Evolutionary conservation across 2,113 vertebrate genomes (phyloP).

Genomic region (Illadopsis cleaveri): DNA sequence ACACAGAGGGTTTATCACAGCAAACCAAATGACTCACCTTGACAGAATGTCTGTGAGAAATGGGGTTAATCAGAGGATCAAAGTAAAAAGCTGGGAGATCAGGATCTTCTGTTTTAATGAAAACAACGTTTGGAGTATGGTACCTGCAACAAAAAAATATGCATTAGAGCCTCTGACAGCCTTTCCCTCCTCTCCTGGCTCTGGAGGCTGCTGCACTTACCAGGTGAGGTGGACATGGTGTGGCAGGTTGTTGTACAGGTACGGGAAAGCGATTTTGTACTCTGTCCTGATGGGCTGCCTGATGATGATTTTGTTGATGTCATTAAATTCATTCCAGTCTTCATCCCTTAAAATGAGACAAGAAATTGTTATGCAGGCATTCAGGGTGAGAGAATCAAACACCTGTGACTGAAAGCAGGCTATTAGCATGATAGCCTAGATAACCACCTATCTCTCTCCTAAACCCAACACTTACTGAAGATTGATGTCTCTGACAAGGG

Average conservation of each 20-base stretch:
- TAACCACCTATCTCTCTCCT: background rate
- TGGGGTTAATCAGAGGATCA: conserved; percentile 97
- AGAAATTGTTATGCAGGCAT: background rate
- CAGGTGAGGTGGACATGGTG: conserved; percentile 99
- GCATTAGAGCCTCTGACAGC: background rate
- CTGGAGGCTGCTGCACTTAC: conserved; percentile 64
- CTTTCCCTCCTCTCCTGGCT: background rate
- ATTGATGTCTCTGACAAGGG: conserved; percentile 96
- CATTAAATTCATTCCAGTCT: conserved; percentile 99
- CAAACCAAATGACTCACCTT: conserved; percentile 78
- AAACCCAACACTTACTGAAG: conserved; percentile 86
- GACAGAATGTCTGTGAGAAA: conserved; percentile 97
- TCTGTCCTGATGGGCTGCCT: conserved; percentile 96
- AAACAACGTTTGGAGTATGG: conserved; percentile 97
- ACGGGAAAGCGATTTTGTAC: conserved; percentile 98
- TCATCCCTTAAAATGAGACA: conserved; percentile 86
- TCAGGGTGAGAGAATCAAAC: background rate
- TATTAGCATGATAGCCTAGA: background rate
- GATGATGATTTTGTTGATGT: conserved; percentile 99
- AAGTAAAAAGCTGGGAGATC: conserved; percentile 99
- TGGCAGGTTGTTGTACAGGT: conserved; percentile 97
- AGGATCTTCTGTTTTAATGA: conserved; percentile 99
- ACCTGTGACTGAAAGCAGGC: background rate
- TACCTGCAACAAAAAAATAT: conserved; percentile 78
- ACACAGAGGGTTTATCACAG: fast-evolving